Conservation (phyloP, 2,113 vertebrate genomes). For the Trematocara variabile region DNA sequence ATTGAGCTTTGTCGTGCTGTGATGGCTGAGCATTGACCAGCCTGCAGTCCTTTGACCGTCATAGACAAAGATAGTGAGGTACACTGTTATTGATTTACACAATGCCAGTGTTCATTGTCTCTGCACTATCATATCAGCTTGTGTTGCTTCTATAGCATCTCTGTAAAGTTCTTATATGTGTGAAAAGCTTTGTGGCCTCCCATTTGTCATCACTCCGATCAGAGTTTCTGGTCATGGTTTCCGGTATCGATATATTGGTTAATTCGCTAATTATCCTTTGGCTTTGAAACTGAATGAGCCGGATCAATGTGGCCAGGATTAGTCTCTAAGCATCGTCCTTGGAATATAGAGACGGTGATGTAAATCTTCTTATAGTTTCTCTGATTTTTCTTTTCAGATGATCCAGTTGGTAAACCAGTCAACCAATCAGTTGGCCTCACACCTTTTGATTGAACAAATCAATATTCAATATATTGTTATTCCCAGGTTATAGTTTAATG, state of each 20-base stretch:
- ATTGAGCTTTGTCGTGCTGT: not conserved
- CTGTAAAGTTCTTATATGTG: not conserved
- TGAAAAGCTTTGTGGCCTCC: not conserved
- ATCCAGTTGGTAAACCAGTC: not conserved
- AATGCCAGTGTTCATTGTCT: not conserved
- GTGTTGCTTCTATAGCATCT: not conserved
- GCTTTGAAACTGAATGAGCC: not conserved
- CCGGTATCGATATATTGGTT: not conserved
- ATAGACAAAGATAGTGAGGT: not conserved
- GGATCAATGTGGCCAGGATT: not conserved
- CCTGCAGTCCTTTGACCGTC: not conserved
- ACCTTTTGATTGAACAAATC: not conserved
- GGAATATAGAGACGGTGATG: not conserved
- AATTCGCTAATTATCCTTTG: not conserved
- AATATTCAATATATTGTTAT: not conserved
- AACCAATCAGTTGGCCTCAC: fast-evolving
- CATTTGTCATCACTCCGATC: not conserved
- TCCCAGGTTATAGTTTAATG: not conserved
- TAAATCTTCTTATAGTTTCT: not conserved
- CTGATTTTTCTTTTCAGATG: not conserved
- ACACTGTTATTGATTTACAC: not conserved
- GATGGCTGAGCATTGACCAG: slow-evolving; percentile 1
- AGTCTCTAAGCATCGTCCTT: not conserved
- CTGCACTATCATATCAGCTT: fast-evolving
- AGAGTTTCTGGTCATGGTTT: not conserved